Conservation (phyloP, 1,140 invertebrate species). For the Micrasema minimum region DNA sequence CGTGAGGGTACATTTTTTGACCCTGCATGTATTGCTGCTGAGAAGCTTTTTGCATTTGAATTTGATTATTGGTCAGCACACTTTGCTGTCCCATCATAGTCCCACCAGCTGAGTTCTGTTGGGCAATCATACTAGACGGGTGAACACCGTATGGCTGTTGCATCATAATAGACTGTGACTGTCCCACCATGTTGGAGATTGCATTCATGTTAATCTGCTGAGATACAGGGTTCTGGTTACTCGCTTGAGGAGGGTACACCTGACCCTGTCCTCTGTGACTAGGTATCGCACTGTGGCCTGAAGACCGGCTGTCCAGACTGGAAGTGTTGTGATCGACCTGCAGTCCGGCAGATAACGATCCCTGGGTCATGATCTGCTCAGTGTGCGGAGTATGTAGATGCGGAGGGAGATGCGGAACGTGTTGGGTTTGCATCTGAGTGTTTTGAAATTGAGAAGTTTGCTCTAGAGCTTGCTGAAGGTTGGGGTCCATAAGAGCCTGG, state of each 20-base stretch:
- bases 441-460: slow-evolving; percentile 53
- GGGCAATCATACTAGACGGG: slow-evolving; percentile 28
- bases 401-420: slow-evolving; percentile 60
- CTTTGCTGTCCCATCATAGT: slow-evolving; percentile 39
- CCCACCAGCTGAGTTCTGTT: slow-evolving; percentile 24
- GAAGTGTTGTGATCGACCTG: slow-evolving; percentile 29
- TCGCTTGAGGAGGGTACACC: slow-evolving; percentile 6
- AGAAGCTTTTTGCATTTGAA: slow-evolving; percentile 43
- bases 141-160: slow-evolving; percentile 39
- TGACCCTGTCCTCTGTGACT: slow-evolving; percentile 35
- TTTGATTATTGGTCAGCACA: slow-evolving; percentile 20
- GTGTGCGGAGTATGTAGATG: slow-evolving; percentile 47
- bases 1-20: slow-evolving; percentile 47
- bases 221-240: slow-evolving; percentile 7
- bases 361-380: slow-evolving; percentile 40
- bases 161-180: slow-evolving; percentile 45
- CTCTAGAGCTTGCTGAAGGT: slow-evolving; percentile 42
- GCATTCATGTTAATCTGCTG: slow-evolving; percentile 21
- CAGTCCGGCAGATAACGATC: slow-evolving; percentile 10
- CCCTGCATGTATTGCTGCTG: slow-evolving; percentile 47
- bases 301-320: slow-evolving; percentile 32
- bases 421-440: slow-evolving; percentile 54
- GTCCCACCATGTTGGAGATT: slow-evolving; percentile 29
- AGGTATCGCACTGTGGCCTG: slow-evolving; percentile 25
- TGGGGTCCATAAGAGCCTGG: slow-evolving; percentile 41